Percentiles rank a stretch among this genome's conserved stretches.
phyloP scores from a whole-genome alignment of 2,113 vertebrate genomes.

The Hirundichthys speculiger region DNA sequence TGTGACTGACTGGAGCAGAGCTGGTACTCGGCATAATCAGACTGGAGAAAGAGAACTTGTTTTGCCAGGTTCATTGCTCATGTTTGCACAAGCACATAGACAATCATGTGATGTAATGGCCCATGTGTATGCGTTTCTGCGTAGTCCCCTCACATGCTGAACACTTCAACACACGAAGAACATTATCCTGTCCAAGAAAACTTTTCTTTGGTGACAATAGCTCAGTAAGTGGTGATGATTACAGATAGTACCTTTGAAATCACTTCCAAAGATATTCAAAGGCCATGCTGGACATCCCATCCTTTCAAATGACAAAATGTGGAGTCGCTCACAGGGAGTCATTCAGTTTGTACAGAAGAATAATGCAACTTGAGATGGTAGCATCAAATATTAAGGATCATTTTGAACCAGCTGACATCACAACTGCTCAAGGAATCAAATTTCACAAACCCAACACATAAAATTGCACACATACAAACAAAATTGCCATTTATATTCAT shows the following conservation, averaged over 20 bases:
- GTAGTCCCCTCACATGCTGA: slow-evolving; percentile 24
- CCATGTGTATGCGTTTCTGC: slow-evolving; percentile 3
- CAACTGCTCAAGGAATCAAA: slow-evolving; percentile 37
- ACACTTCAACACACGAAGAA: slow-evolving; percentile 31
- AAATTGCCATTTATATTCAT: not conserved
- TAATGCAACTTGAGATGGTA: slow-evolving; percentile 36
- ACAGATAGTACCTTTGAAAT: slow-evolving; percentile 7
- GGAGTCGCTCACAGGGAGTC: slow-evolving; percentile 34
- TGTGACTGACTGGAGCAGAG: slow-evolving; percentile 20
- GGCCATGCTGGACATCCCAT: slow-evolving; percentile 23
- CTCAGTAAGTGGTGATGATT: no score
- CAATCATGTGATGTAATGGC: slow-evolving; percentile 20
- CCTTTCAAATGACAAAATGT: slow-evolving; percentile 28
- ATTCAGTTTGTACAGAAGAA: slow-evolving; percentile 32
- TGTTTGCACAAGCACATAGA: slow-evolving; percentile 18
- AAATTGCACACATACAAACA: not conserved
- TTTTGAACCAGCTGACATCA: slow-evolving; percentile 47
- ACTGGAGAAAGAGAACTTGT: slow-evolving; percentile 27
- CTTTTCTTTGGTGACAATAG: no score
- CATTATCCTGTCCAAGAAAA: slow-evolving; percentile 6
- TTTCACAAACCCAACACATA: slow-evolving; percentile 25
- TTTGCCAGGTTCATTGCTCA: slow-evolving; percentile 23
- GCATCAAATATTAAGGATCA: slow-evolving; percentile 57
- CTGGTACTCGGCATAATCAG: slow-evolving; percentile 26
- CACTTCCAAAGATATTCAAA: slow-evolving; percentile 25